Evolutionary conservation across 30 jellyfish, hydroid and myxozoan species (phyloP).

Genomic region (Chironex yamaguchii): DNA sequence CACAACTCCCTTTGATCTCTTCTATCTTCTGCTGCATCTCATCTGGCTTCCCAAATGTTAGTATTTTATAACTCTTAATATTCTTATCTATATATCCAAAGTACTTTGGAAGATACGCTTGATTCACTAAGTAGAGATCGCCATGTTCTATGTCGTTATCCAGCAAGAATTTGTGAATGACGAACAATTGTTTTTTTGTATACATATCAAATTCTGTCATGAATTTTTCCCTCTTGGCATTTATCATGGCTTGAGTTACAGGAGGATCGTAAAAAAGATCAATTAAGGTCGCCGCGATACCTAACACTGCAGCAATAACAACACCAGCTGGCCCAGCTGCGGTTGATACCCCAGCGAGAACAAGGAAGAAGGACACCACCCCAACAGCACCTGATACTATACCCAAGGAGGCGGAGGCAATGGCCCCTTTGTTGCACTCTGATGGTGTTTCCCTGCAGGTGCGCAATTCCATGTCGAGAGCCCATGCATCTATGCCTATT

Average conservation of each 20-base stretch:
- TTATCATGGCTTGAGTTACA: not conserved
- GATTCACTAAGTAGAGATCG: conserved; percentile 39
- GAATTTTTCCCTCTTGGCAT: not conserved
- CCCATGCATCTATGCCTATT: conserved; percentile 14
- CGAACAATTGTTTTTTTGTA: conserved; percentile 14
- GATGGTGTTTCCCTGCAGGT: not conserved
- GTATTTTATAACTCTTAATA: not conserved
- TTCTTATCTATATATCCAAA: not conserved
- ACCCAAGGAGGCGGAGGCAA: conserved; percentile 23
- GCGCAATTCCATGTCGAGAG: not conserved
- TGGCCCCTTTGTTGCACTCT: not conserved
- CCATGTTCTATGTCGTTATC: conserved; percentile 11
- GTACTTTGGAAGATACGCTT: conserved; percentile 25
- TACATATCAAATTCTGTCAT: conserved; percentile 31
- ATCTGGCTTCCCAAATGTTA: not conserved
- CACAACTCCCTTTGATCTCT: not conserved
- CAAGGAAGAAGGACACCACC: not conserved
- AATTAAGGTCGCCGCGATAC: conserved; percentile 41
- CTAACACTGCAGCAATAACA: conserved; percentile 14
- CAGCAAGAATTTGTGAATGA: not conserved
- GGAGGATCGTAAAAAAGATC: conserved; percentile 38
- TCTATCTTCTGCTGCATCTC: not conserved
- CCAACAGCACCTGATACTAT: conserved; percentile 24
- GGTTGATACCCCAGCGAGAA: not conserved
- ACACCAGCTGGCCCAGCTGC: conserved; percentile 24